phyloP scores from a whole-genome alignment of 2,888 invertebrate genomes.

The Dolichomitus sp. region DNA sequence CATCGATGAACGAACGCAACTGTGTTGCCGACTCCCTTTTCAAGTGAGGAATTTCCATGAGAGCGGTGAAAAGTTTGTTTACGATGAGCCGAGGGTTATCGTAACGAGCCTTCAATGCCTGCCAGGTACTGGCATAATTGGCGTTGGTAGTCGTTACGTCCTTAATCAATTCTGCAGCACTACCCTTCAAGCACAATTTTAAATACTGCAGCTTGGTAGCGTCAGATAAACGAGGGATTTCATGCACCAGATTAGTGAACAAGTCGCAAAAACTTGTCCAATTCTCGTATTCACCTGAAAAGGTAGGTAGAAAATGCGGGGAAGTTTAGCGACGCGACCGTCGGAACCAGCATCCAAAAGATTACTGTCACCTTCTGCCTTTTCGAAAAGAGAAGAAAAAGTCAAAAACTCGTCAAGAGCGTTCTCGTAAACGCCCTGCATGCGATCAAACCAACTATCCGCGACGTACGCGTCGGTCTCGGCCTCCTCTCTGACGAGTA shows the following conservation, averaged over 20 bases:
- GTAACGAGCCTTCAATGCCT: not conserved
- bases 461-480: not conserved
- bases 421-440: not conserved
- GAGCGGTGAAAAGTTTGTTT: not conserved
- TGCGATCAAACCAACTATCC: not conserved
- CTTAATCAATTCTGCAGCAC: not conserved
- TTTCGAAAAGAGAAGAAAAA: not conserved
- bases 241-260: not conserved
- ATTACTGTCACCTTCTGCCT: not conserved
- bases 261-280: not conserved
- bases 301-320: too few species aligned
- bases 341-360: not conserved
- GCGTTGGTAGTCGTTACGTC: not conserved
- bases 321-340: not conserved
- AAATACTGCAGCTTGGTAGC: not conserved
- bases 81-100: not conserved
- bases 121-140: not conserved
- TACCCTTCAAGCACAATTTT: not conserved
- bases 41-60: conserved; percentile 1
- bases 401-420: not conserved
- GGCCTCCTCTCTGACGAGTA: not conserved
- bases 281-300: too few species aligned
- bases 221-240: not conserved
- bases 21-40: conserved; percentile 1
- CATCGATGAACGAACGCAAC: not conserved